A percentile compares a stretch with the other conserved stretches of the same genome.
phyloP scores from a whole-genome alignment of 1,140 invertebrate species.

The Leguminivora glycinivorella region DNA sequence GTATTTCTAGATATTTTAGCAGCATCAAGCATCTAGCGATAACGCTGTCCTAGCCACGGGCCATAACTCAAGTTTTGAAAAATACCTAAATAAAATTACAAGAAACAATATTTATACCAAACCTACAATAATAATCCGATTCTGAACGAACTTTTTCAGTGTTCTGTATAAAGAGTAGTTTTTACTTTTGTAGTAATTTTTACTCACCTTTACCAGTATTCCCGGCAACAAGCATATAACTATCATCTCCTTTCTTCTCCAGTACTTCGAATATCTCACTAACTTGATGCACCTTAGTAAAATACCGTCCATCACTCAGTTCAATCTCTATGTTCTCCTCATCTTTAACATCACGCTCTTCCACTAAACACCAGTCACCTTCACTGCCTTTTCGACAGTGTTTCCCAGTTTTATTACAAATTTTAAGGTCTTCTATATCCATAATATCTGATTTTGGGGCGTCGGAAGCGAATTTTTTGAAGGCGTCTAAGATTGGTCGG shows the following conservation, averaged over 20 bases:
- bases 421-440: constrained; percentile 52
- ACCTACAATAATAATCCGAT: too few relatives aligned
- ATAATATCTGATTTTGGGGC: constrained; percentile 42
- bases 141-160: too few relatives aligned
- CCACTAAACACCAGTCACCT: constrained; percentile 56
- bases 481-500: constrained; percentile 87
- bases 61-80: too few relatives aligned
- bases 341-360: constrained; percentile 33
- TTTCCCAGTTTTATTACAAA: constrained; percentile 45
- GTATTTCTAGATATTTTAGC: too few relatives aligned
- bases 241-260: constrained; percentile 30
- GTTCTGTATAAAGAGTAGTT: too few relatives aligned
- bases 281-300: constrained; percentile 50
- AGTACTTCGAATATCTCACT: constrained; percentile 51
- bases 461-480: constrained; percentile 83
- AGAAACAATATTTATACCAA: too few relatives aligned
- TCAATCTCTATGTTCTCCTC: constrained; percentile 37
- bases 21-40: too few relatives aligned
- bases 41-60: too few relatives aligned
- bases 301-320: constrained; percentile 50
- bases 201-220: constrained; percentile 40
- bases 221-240: constrained; percentile 13
- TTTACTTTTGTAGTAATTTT: too few relatives aligned
- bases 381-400: constrained; percentile 44
- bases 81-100: too few relatives aligned